Base-by-base conservation (phyloP, 2,888 invertebrate genomes). In the Drosophila nigritarsus region DNA sequence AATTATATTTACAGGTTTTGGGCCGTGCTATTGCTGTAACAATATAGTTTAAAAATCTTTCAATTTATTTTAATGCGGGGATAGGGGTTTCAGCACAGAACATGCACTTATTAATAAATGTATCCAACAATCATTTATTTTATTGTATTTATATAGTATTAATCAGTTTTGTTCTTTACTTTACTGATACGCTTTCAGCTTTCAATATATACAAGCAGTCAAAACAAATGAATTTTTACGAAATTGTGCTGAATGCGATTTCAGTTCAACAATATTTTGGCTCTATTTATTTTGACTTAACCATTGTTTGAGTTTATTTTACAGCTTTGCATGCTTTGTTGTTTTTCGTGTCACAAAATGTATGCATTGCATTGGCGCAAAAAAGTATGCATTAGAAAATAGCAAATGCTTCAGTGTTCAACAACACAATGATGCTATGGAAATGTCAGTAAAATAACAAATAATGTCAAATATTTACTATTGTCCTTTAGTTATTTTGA, bases 1-100 rank as follows among this genome's bases (percentile, higher is more conserved):
- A 72, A 78, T 81, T 81, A 77, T 66, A 81, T 78, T 72, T 78
- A 78, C 78, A 81, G 67, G 48, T 69, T 80, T 63, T 64, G 81
- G 77, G 71, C 65, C 77, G 77, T 77, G 77, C 81, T 80, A 65
- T 80, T 80, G 59, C 77, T 64, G 49, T 77, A 80, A 65, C 40
- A 58, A 48, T 40, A 54, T 64, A 50, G 38, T 75, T 75, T 40
- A 38, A 20, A 73, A 54, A 59, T 48, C 24, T 59, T 42, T 56
- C 45, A 54, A 32, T 51, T 40, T 48, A 29, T 55, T 48, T 20
- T 15, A 32, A 60, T 73, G 54, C 66, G 55, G 32, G 45, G 45
- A 15, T 32, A 15, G 38, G 32, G 15, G 29, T 29, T 58, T 40
- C 38, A 68, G 76, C 80, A 76, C 65, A 69, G 51, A 66, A 64